A percentile compares a stretch with the other conserved stretches of the same genome.
Conservation (phyloP, 2,797 vertebrate species). For the Karalla daura region DNA sequence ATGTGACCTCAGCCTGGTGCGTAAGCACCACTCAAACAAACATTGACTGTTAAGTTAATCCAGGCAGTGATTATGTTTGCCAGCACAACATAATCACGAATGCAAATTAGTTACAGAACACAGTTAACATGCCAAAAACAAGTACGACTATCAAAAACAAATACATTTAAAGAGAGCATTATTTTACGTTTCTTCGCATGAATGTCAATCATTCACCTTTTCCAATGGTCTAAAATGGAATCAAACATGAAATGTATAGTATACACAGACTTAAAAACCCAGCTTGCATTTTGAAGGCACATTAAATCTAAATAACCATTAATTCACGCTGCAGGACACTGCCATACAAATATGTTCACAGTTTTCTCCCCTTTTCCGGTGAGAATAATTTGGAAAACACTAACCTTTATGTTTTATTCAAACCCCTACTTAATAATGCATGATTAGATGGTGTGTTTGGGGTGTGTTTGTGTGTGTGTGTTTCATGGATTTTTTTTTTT, state of each 20-base stretch:
- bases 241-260: neutral
- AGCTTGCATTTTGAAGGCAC: slow-evolving; percentile 4
- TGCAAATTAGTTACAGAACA: too few species aligned
- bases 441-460: slow-evolving; percentile 35
- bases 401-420: slow-evolving; percentile 74
- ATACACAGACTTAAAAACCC: neutral
- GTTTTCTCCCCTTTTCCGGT: slow-evolving; percentile 20
- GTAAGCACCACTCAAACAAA: too few species aligned
- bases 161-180: too few species aligned
- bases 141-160: too few species aligned
- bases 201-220: neutral
- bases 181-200: too few species aligned
- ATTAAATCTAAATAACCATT: slow-evolving; percentile 31
- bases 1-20: too few species aligned
- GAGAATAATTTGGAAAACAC: slow-evolving; percentile 65
- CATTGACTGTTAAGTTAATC: too few species aligned
- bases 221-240: neutral
- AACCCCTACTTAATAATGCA: slow-evolving; percentile 65
- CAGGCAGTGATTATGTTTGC: too few species aligned
- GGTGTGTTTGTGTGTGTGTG: slow-evolving; percentile 5
- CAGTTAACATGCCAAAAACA: too few species aligned
- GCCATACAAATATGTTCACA: slow-evolving; percentile 43
- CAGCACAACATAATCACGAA: too few species aligned
- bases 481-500: slow-evolving; percentile 45
- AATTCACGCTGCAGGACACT: slow-evolving; percentile 42